Evolutionary conservation across 2,888 invertebrate species (phyloP), one percentile per base, ranked within the genome.

Genomic region (Hypercompe scribonia): DNA sequence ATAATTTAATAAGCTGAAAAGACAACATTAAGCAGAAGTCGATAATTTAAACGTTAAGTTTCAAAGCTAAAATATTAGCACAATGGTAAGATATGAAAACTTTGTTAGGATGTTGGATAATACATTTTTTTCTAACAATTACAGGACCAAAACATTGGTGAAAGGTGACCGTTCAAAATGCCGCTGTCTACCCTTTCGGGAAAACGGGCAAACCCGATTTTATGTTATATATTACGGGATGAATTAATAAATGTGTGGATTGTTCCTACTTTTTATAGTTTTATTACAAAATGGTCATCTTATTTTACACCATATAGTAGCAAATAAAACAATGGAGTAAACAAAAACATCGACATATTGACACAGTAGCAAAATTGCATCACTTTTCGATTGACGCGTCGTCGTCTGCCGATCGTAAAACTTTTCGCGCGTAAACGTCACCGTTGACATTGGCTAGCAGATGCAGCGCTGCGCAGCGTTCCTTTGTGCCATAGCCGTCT

Each of bases 371-470:
- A 70, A 75, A n/a, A 79, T 86, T 84, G 87, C 94, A 87, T 86
- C 94, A 91, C 94, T 94, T 86, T 85, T 86, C 81, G 87, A 91
- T 90, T 90, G 91, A 90, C 91, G 90, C 91, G 87, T 87, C 86
- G 90, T 89, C 92, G 95, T 94, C 95, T 94, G 93, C 88, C 84
- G 89, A 87, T 94, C 95, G 91, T 95, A 95, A 95, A 95, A 94
- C 94, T 95, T 94, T 94, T 93, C 92, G 95, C 94, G 94, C 95
- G 94, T 95, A 94, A 95, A 95, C 92, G 95, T 95, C 95, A 93
- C 90, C 86, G 89, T 90, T 93, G 95, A 93, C 92, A 91, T 90
- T 90, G 90, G 89, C 85, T 87, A 94, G 93, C 94, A 94, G 94
- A 94, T 94, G 94, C 90, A 93, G 94, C 94, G 94, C 93, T 93